Percentiles rank a stretch among this genome's conserved stretches.
Evolutionary conservation across 2,888 invertebrate genomes (phyloP).

Genomic region (Odontothrips loti): DNA sequence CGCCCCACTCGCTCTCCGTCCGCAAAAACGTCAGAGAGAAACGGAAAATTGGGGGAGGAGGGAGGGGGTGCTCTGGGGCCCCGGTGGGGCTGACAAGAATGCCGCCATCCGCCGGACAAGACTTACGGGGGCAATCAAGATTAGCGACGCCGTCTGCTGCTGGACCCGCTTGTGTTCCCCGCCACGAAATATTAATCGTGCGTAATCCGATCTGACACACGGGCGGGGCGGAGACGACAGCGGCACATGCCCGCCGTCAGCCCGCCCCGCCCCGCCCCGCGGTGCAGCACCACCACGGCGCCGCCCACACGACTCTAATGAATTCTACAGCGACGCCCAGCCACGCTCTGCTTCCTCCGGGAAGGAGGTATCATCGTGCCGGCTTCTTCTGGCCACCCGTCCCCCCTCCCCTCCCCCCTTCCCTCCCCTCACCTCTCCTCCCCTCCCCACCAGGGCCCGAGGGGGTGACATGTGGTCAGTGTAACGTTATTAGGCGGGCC

Average conservation of each 20-base stretch:
- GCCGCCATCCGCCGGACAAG: background rate
- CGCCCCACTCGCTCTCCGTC: background rate
- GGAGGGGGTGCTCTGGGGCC: background rate
- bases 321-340: background rate
- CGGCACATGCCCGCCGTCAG: background rate
- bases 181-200: conserved; percentile 4
- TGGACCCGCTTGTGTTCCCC: background rate
- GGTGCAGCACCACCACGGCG: background rate
- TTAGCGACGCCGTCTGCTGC: background rate
- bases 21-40: too few species aligned
- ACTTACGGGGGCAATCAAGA: background rate
- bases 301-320: too few species aligned
- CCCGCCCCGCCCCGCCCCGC: background rate
- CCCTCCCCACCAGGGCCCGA: background rate
- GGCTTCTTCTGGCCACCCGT: background rate
- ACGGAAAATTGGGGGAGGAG: background rate
- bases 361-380: background rate
- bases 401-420: background rate
- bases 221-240: background rate
- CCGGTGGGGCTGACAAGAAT: background rate
- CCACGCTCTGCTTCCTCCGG: background rate
- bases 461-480: background rate
- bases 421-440: background rate
- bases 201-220: background rate
- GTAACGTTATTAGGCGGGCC: background rate